A percentile compares a stretch with the other conserved stretches of the same genome.
Evolutionary conservation across 1,140 invertebrate species (phyloP).

Genomic region (Harpegnathos saltator): DNA sequence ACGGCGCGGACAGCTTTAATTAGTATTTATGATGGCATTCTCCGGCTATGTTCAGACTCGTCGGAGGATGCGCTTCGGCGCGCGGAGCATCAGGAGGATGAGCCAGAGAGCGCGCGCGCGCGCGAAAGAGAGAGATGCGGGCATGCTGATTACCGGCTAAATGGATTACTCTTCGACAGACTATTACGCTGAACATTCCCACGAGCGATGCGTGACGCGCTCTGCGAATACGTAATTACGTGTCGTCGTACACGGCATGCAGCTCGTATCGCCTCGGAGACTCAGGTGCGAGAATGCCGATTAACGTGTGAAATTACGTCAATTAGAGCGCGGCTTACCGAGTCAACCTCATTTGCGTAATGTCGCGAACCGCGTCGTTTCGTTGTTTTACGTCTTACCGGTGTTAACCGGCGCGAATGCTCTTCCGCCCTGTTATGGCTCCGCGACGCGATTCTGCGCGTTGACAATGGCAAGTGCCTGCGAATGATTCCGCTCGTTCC

Average conservation of each 20-base stretch:
- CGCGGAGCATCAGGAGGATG: neutral
- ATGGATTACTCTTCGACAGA: conserved; percentile 78
- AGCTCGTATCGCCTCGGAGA: conserved; percentile 32
- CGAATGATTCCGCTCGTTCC: too few relatives aligned
- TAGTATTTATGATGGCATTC: conserved; percentile 75
- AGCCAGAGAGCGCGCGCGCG: too few relatives aligned
- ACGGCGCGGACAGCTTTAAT: conserved; percentile 67
- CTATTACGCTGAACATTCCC: conserved; percentile 72
- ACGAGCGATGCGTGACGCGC: conserved; percentile 23
- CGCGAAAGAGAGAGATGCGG: conserved; percentile 43
- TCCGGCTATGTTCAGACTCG: conserved; percentile 11
- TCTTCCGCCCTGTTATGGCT: neutral
- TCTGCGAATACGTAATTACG: neutral
- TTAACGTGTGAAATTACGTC: conserved; percentile 29
- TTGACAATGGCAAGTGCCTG: too few relatives aligned
- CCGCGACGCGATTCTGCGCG: too few relatives aligned
- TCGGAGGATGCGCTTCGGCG: conserved; percentile 7
- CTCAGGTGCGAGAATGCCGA: conserved; percentile 62
- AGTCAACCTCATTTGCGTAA: too few relatives aligned
- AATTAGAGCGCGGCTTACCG: neutral
- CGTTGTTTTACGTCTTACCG: too few relatives aligned
- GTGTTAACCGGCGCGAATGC: too few relatives aligned
- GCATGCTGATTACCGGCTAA: conserved; percentile 77
- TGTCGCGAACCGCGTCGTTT: too few relatives aligned
- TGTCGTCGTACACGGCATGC: conserved; percentile 19